These are phyloP conservation scores for Dione vanillae DNA, from an alignment of 2,888 invertebrate genomes.

Conservation along the genomic window DNA sequence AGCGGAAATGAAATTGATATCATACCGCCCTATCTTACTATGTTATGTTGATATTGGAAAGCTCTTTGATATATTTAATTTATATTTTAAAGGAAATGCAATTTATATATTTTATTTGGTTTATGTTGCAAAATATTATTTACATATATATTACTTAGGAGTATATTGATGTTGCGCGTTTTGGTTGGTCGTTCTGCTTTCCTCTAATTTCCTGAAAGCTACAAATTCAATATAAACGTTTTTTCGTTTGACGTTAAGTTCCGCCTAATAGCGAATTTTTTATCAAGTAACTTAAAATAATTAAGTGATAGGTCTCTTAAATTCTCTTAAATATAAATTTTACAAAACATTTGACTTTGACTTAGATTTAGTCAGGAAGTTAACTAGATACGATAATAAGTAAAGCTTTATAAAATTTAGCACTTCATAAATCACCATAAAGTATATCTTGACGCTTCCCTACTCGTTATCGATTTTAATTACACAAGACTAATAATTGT, in stretches of 20 bases:
- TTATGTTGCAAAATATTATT: neutral
- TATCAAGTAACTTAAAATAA: no score
- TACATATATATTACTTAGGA: no score
- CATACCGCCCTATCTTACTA: conserved; percentile 31
- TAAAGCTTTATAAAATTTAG: neutral
- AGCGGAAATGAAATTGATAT: conserved; percentile 45
- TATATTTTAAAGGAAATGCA: conserved; percentile 25
- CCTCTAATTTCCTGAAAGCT: no score
- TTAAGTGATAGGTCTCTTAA: no score
- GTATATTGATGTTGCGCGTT: no score
- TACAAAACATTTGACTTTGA: no score
- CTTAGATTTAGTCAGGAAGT: no score
- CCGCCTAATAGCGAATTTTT: no score
- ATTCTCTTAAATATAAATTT: no score
- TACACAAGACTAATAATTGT: conserved; percentile 18
- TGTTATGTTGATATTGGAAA: conserved; percentile 33
- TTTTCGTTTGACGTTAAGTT: no score
- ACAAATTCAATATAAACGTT: no score
- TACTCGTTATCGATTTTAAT: conserved; percentile 14
- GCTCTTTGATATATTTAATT: conserved; percentile 20
- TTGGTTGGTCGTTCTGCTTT: no score
- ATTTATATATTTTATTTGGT: neutral
- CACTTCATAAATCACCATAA: conserved; percentile 7
- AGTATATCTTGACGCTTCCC: conserved; percentile 11
- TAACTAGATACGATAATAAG: neutral